These are phyloP conservation scores for Pitta sordida DNA, from an alignment of 2,113 vertebrate species.

Conservation along the genomic window DNA sequence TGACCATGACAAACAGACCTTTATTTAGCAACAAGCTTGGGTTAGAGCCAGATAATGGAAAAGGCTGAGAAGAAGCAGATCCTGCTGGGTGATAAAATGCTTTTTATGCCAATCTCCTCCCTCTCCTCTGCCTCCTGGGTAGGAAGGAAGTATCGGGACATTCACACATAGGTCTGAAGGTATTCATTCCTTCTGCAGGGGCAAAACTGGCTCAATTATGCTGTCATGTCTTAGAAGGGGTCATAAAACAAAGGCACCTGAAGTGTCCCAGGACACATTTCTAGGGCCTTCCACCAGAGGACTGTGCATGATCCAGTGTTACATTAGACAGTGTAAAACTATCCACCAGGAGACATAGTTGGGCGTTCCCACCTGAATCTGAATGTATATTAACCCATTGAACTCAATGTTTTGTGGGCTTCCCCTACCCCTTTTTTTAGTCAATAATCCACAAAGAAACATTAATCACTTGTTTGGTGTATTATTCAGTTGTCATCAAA, in stretches of 20 bases:
- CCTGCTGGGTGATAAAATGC: neutral
- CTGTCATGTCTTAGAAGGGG: neutral
- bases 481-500: neutral
- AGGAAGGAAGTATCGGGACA: neutral
- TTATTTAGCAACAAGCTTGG: neutral
- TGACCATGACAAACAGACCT: neutral
- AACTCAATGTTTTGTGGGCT: neutral
- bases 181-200: neutral
- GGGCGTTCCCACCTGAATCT: neutral
- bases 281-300: neutral
- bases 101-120: neutral
- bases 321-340: neutral
- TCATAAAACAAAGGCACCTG: neutral
- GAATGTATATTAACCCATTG: neutral
- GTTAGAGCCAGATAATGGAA: neutral
- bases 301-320: neutral
- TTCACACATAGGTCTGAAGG: neutral
- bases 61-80: neutral
- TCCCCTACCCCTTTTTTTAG: neutral
- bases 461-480: neutral
- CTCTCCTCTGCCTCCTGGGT: neutral
- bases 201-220: neutral
- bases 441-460: neutral
- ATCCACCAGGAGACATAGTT: neutral
- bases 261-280: neutral